These are phyloP conservation scores for Gari tellinella DNA, from an alignment of 2,888 invertebrate genomes.

Conservation along the genomic window DNA sequence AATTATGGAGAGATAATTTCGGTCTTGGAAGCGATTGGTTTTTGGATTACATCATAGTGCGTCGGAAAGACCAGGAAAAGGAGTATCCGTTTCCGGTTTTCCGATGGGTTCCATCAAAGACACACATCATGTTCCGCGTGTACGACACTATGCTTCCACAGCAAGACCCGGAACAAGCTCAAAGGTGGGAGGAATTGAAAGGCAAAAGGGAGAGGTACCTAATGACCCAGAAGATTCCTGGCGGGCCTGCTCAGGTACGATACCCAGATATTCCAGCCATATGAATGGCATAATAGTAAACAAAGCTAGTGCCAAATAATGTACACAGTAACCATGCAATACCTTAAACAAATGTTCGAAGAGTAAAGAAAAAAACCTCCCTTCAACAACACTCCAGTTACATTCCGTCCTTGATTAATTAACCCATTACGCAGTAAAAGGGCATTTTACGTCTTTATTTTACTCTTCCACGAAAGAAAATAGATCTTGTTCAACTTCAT, in stretches of 20 bases:
- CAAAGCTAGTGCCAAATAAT: too few species aligned
- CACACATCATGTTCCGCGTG: constrained; percentile 82
- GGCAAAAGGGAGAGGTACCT: constrained; percentile 76
- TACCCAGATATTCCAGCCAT: background rate
- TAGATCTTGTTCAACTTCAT: too few species aligned
- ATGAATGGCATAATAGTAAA: too few species aligned
- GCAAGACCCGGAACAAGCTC: constrained; percentile 82
- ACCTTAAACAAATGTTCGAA: too few species aligned
- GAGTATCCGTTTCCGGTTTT: constrained; percentile 83
- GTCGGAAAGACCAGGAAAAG: constrained; percentile 70
- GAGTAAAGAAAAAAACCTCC: too few species aligned
- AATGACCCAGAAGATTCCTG: constrained; percentile 65
- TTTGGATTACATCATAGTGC: constrained; percentile 80
- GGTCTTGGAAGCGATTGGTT: constrained; percentile 84
- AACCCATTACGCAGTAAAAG: too few species aligned
- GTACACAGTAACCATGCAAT: too few species aligned
- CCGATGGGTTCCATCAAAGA: constrained; percentile 84
- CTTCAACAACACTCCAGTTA: too few species aligned
- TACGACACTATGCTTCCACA: constrained; percentile 84
- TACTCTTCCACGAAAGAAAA: too few species aligned
- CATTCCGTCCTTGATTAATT: too few species aligned
- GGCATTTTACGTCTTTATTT: too few species aligned
- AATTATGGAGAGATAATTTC: constrained; percentile 83
- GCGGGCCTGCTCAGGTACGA: constrained; percentile 74
- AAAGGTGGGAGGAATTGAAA: constrained; percentile 82